A percentile compares a stretch with the other conserved stretches of the same genome.
These are phyloP conservation scores for Oryzias celebensis DNA, from an alignment of 2,113 vertebrate species.

Conservation along the genomic window DNA sequence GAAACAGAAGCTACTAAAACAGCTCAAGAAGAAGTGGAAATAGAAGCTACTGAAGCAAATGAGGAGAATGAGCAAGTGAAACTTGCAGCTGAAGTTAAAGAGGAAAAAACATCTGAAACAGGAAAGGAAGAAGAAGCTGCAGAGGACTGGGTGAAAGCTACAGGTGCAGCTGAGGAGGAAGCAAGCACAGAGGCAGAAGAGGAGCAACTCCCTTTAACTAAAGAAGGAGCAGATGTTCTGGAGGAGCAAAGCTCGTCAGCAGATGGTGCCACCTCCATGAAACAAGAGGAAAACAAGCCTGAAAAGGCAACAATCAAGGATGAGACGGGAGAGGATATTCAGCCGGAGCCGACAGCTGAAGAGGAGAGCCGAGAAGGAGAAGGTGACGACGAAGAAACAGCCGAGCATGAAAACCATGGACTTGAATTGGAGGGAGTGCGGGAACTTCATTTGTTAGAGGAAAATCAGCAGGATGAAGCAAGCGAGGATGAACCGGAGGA, in stretches of 20 bases:
- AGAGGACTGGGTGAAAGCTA: not conserved
- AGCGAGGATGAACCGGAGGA: constrained; percentile 31
- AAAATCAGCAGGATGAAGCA: constrained; percentile 11
- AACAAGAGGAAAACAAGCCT: not conserved
- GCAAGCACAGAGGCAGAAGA: constrained; percentile 14
- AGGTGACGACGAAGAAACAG: not conserved
- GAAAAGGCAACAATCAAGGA: constrained; percentile 10
- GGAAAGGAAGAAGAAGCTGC: not conserved
- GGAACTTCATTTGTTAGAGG: constrained; percentile 3
- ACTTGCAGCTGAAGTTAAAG: not conserved
- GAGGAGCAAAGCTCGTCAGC: no score
- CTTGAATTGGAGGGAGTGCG: constrained; percentile 15
- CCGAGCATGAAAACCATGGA: not conserved
- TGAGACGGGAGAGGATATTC: constrained; percentile 7
- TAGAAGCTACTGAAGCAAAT: not conserved
- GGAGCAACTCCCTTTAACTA: not conserved
- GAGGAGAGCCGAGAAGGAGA: not conserved
- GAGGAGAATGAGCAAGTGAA: not conserved
- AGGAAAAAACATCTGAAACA: not conserved
- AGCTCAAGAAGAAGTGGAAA: constrained; percentile 17
- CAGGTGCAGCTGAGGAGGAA: constrained; percentile 22
- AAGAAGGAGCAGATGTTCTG: not conserved
- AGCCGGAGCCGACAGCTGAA: not conserved
- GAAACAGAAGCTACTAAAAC: constrained; percentile 11
- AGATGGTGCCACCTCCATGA: not conserved